Evolutionary conservation across 2,888 invertebrate species (phyloP).

Genomic region (Sesamia inferens): DNA sequence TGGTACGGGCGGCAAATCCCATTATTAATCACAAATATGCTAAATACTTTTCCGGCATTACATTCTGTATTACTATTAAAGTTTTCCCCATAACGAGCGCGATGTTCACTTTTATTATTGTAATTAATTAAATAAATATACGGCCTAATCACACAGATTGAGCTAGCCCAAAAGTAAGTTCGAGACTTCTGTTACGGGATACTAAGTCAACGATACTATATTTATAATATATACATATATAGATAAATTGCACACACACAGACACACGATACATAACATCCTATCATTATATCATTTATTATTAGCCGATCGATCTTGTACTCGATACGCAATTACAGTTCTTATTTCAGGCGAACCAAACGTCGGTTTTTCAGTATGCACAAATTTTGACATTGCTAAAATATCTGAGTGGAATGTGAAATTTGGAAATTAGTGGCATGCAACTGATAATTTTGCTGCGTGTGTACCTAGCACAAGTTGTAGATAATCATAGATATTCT

Average conservation of each 20-base stretch:
- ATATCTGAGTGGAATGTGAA: background rate
- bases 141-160: too few relatives aligned
- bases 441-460: background rate
- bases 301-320: background rate
- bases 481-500: slow-evolving; percentile 1
- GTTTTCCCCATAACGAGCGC: background rate
- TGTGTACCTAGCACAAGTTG: background rate
- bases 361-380: too few relatives aligned
- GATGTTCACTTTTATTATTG: background rate
- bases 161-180: too few relatives aligned
- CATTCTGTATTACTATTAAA: background rate
- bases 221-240: too few relatives aligned
- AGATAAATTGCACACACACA: too few relatives aligned
- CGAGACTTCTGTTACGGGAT: too few relatives aligned
- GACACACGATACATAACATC: background rate
- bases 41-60: slow-evolving; percentile 16
- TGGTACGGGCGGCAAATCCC: slow-evolving; percentile 11
- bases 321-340: background rate
- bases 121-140: too few relatives aligned
- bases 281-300: too few relatives aligned
- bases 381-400: background rate
- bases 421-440: background rate
- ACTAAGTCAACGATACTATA: too few relatives aligned
- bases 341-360: background rate
- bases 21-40: slow-evolving; percentile 30